phyloP scores from a whole-genome alignment of 23 tunicate species.

The Corella eumyota region DNA sequence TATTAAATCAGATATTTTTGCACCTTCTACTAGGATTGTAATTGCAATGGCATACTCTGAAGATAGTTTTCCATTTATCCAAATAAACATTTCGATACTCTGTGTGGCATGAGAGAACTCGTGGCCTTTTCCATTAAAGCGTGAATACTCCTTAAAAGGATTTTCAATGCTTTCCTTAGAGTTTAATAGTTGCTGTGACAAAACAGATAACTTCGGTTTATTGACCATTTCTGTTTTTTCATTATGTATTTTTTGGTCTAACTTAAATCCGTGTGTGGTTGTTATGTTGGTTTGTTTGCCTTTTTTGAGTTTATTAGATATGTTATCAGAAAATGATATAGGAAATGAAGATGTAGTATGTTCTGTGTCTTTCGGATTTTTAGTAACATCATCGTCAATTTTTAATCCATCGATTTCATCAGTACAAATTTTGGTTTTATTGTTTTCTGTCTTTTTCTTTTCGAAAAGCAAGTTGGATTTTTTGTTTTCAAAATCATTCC shows the following conservation, averaged over 20 bases:
- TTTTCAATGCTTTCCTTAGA: constrained; percentile 18
- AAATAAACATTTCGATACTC: constrained; percentile 56
- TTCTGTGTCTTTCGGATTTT: too few relatives aligned
- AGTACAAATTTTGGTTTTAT: constrained; percentile 4
- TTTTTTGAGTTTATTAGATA: neutral
- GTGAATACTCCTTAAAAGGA: constrained; percentile 81
- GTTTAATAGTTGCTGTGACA: constrained; percentile 32
- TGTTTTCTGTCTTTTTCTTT: constrained; percentile 10
- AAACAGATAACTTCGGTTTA: constrained; percentile 7
- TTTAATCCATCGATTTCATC: too few relatives aligned
- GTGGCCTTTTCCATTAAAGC: constrained; percentile 76
- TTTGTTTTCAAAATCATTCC: constrained; percentile 49
- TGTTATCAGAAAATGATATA: neutral
- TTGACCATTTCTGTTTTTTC: neutral
- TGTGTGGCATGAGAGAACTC: constrained; percentile 29
- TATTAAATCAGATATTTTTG: constrained; percentile 54
- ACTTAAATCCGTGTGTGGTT: constrained; percentile 6
- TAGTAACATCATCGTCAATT: neutral
- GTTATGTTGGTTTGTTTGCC: neutral
- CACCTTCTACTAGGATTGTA: constrained; percentile 29
- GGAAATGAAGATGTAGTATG: neutral
- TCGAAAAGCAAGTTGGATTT: constrained; percentile 25
- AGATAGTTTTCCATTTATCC: constrained; percentile 38
- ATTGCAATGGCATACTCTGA: constrained; percentile 48
- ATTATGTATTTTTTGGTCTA: neutral